Percentiles rank a stretch among this genome's conserved stretches.
Conservation (phyloP, 2,113 vertebrate genomes). For the Oriolus oriolus region DNA sequence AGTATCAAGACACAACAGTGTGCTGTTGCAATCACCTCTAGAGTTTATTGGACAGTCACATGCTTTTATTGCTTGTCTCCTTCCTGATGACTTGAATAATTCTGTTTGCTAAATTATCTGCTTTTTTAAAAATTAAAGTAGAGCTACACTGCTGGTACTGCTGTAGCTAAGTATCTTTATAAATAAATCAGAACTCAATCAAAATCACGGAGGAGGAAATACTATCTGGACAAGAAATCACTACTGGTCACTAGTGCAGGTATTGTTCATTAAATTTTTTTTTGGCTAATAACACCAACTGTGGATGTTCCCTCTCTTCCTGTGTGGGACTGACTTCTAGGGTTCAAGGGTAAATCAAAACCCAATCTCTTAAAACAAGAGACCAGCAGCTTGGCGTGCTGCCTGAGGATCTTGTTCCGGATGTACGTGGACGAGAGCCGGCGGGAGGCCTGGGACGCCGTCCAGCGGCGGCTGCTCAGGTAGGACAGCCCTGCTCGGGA, state of each 20-base stretch:
- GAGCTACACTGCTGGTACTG: not conserved
- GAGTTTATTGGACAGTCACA: not conserved
- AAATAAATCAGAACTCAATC: not conserved
- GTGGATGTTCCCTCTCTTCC: not conserved
- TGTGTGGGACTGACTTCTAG: conserved; percentile 63
- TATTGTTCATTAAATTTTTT: not conserved
- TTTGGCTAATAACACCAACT: not conserved
- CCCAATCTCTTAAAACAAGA: conserved; percentile 97
- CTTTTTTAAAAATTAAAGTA: not conserved
- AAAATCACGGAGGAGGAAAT: not conserved
- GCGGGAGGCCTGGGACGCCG: conserved; percentile 83
- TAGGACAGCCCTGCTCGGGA: conserved; percentile 59
- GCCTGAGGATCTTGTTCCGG: conserved; percentile 90
- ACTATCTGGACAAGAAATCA: not conserved
- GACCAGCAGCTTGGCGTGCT: conserved; percentile 95
- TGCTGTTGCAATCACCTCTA: not conserved
- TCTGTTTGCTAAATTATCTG: not conserved
- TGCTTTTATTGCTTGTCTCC: not conserved
- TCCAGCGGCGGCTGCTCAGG: conserved; percentile 88
- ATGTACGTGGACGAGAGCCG: conserved; percentile 90
- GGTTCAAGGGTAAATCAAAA: conserved; percentile 99
- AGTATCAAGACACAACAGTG: not conserved
- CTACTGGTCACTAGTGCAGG: not conserved
- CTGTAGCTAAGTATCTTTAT: not conserved
- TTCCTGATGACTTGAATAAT: not conserved